Base-by-base conservation (phyloP, 2,113 vertebrate genomes). In the Plectropomus leopardus region DNA sequence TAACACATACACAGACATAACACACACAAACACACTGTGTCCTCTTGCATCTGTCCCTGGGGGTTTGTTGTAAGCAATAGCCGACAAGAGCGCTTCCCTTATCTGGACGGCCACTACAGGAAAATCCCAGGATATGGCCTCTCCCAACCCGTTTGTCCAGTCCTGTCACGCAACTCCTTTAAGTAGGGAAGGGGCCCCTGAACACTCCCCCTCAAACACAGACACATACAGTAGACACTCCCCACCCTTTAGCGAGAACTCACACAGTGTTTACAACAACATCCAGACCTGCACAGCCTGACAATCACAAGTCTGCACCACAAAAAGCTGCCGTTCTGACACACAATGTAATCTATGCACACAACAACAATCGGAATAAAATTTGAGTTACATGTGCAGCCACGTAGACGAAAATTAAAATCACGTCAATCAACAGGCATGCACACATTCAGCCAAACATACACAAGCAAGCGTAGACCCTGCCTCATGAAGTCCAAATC, bases 111-210 rank as follows among this genome's bases (percentile, higher is more conserved):
- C 83, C 82, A 80, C 88, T 66, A 64, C 88, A 91, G 92, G 89
- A 94, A 94, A 88, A 90, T 86, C 88, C 86, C 85, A 91, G 92
- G 92, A 94, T 91, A 71, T 77, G 84, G 89, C 92, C 89, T 86
- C 90, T 89, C 84, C 86, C 89, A 68, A 40, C 72, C 75, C 32
- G 84, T 78, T 83, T n/a, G 72, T 79, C 66, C 83, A 76, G 89
- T 85, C 81, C 87, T 86, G 92, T 92, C 91, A 93, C 93, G 84
- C 92, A 92, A 86, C 60, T 28, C 71, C 63, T 85, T 80, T 26
- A 59, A 82, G 78, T 57, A 82, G 79, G 75, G 70, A 83, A 72
- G 32, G 64, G 78, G 74, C 44, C 64, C 61, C 66, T 21, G 16
- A 30, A 65, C 51, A 63, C 82, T 59, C 61, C 72, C 68, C 26